Base-by-base conservation (phyloP, 2,113 vertebrate genomes). In the Ctenodactylus gundi region DNA sequence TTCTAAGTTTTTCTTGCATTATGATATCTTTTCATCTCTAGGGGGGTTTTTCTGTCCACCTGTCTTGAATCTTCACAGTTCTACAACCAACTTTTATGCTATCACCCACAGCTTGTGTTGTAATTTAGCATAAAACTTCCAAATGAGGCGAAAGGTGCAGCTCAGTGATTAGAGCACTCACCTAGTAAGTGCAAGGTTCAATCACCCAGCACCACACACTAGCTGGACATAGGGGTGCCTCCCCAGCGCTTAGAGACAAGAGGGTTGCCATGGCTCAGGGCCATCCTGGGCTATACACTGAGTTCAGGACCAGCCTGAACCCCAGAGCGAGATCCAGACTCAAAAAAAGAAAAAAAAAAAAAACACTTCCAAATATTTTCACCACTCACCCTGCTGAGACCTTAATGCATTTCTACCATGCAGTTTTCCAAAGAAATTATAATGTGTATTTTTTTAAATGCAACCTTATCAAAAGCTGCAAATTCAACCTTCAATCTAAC, bases 401-500 rank as follows among this genome's bases (percentile, higher is more conserved):
- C 12, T 82, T 86, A 55, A 93, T 92, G n/a, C 76, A 20, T 92
- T 92, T 93, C 82, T 76, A 86, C 49, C 9, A 13, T 64, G 9
- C 4, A 90, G n/a, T 6, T 94, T 93, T 88, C 21, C 57, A 92
- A 85, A 93, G 41, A 83, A 73, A 90, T 72, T 73, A 67, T 88
- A 46, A 41, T 41, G 58, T n/a, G n/a, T n/a, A 62, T 67, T 46
- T 31, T 60, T 87, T 18, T 18, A 3, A 81, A 81, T 46, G 41
- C 18, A 93, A 72, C 2, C 49, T n/a, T 89, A 88, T 72, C 36
- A 46, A 36, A 65, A 83, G 75, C 76, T 80, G 4, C 55, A 81
- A 87, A 81, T 46, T 73, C 68, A 84, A 83, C 93, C 67, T 82
- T 95, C 89, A 94, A 85, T 25, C 34, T 76, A 96, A 72, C 90